Conservation (phyloP, 2,888 invertebrate genomes). For the Parochlus steinenii region DNA sequence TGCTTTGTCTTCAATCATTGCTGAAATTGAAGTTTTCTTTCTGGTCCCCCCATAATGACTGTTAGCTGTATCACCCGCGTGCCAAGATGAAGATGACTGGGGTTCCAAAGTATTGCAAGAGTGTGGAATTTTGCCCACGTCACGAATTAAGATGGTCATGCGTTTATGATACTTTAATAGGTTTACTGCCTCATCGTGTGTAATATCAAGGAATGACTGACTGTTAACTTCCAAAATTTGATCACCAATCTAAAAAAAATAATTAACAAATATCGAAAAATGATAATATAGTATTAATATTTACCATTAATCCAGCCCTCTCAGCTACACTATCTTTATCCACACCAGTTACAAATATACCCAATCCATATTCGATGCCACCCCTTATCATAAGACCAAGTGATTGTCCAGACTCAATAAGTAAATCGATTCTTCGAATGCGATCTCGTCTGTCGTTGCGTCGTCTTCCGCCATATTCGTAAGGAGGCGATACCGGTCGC, state of each 20-base stretch:
- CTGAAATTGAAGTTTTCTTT: constrained; percentile 30
- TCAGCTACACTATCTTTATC: constrained; percentile 12
- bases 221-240: constrained; percentile 47
- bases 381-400: constrained; percentile 12
- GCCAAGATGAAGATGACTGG: constrained; percentile 17
- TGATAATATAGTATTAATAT: not conserved
- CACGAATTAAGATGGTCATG: constrained; percentile 40
- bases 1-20: constrained; percentile 43
- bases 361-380: constrained; percentile 11
- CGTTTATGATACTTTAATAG: constrained; percentile 39
- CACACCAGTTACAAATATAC: constrained; percentile 10
- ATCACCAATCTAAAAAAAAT: constrained; percentile 37
- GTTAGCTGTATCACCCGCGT: constrained; percentile 6
- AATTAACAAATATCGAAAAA: too few species aligned
- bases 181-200: constrained; percentile 44
- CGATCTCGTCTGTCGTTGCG: constrained; percentile 7
- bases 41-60: constrained; percentile 4
- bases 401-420: constrained; percentile 11
- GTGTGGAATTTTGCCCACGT: constrained; percentile 44
- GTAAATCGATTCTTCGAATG: constrained; percentile 8
- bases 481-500: constrained; percentile 8
- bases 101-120: constrained; percentile 30
- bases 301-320: constrained; percentile 10
- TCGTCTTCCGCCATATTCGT: constrained; percentile 9
- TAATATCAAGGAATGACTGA: constrained; percentile 40